These are phyloP conservation scores for Penaeus chinensis DNA, from an alignment of 1,140 invertebrate species.

Conservation along the genomic window DNA sequence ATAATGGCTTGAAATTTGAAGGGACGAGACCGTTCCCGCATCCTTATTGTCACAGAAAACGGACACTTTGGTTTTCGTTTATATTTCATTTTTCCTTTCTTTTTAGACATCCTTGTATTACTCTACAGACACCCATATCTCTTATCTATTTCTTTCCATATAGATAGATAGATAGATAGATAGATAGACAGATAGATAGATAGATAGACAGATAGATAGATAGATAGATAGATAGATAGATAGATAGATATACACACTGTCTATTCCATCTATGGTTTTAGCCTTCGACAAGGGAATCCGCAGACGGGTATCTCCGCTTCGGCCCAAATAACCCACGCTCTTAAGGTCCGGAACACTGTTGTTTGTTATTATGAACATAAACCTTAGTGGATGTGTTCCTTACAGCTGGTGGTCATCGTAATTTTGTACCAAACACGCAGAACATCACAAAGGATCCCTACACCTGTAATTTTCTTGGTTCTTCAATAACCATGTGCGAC, in stretches of 20 bases:
- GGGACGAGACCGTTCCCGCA: conserved; percentile 19
- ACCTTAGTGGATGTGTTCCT: conserved; percentile 33
- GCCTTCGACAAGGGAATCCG: too few relatives aligned
- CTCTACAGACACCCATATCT: too few relatives aligned
- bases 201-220: too few relatives aligned
- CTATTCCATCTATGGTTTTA: too few relatives aligned
- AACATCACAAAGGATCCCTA: conserved; percentile 37
- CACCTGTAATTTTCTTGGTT: conserved; percentile 55
- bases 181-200: too few relatives aligned
- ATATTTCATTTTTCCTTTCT: not conserved
- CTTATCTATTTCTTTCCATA: too few relatives aligned
- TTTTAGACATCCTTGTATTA: too few relatives aligned
- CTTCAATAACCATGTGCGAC: conserved; percentile 63
- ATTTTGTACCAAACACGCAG: conserved; percentile 46
- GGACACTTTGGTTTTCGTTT: not conserved
- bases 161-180: too few relatives aligned
- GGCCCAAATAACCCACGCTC: not conserved
- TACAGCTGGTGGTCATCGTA: conserved; percentile 33
- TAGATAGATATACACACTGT: too few relatives aligned
- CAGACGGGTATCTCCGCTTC: too few relatives aligned
- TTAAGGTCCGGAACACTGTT: conserved; percentile 38
- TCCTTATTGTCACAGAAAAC: conserved; percentile 8
- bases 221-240: too few relatives aligned
- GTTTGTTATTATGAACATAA: conserved; percentile 37
- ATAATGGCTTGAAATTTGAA: conserved; percentile 48